These are phyloP conservation scores for Antrozous pallidus DNA, from an alignment of 2,797 vertebrate species.

Conservation along the genomic window DNA sequence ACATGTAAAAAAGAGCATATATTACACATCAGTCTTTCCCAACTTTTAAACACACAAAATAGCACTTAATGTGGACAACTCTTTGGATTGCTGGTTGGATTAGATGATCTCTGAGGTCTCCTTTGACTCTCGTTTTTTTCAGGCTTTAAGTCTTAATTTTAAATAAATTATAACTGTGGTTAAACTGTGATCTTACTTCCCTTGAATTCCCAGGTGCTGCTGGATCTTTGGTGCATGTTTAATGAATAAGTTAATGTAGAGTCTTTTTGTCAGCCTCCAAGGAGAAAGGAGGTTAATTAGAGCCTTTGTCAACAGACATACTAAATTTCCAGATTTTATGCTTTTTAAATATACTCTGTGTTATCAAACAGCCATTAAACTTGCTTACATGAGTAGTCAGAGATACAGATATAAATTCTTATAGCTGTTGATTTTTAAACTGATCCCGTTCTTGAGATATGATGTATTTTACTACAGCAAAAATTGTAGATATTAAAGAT, in stretches of 20 bases:
- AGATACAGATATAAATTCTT: not conserved
- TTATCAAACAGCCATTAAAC: not conserved
- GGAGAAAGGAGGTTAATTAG: not conserved
- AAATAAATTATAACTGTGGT: not conserved
- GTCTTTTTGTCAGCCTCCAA: not conserved
- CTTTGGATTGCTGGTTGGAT: not conserved
- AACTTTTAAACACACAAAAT: not conserved
- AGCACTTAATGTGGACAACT: not conserved
- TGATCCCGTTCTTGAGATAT: not conserved
- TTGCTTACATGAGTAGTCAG: not conserved
- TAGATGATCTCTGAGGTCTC: not conserved
- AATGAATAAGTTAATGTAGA: not conserved
- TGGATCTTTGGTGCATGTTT: not conserved
- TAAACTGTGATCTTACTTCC: not conserved
- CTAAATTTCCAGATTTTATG: not conserved
- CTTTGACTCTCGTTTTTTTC: not conserved
- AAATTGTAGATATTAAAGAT: not conserved
- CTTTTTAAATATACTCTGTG: not conserved
- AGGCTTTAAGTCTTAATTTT: conserved; percentile 10
- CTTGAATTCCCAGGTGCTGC: not conserved
- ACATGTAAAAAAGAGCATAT: not conserved
- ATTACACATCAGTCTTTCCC: not conserved
- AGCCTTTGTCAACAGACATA: not conserved
- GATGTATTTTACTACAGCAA: not conserved
- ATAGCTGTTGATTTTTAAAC: not conserved